A percentile compares a stretch with the other conserved stretches of the same genome.
Evolutionary conservation across 2,888 invertebrate genomes (phyloP).

Genomic region (Cryptus viduatorius): DNA sequence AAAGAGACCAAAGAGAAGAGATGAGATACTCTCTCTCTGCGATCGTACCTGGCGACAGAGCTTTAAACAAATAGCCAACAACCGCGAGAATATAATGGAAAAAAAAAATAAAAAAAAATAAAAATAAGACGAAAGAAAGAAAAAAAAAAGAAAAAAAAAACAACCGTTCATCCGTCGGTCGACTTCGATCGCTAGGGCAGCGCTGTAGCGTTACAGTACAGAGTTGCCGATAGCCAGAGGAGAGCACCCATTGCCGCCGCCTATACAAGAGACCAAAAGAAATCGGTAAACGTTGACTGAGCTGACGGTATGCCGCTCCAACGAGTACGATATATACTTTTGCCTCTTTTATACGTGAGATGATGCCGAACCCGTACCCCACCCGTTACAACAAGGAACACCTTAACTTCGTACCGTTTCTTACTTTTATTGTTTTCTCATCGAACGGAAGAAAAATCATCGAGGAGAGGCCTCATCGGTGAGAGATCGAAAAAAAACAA

Average conservation of each 20-base stretch:
- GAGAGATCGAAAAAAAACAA: slow-evolving; percentile 11
- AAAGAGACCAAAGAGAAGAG: slow-evolving; percentile 9
- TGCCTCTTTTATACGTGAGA: slow-evolving; percentile 49
- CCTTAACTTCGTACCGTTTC: neutral
- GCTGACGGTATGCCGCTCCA: slow-evolving; percentile 62
- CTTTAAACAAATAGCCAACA: slow-evolving; percentile 69
- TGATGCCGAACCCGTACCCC: neutral
- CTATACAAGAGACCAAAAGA: slow-evolving; percentile 45
- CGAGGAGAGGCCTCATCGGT: neutral
- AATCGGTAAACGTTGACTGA: slow-evolving; percentile 67
- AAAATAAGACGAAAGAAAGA: no score
- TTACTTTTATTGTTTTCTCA: neutral
- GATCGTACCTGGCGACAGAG: slow-evolving; percentile 68
- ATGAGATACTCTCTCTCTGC: slow-evolving; percentile 39
- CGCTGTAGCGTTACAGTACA: slow-evolving; percentile 12
- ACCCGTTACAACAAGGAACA: neutral
- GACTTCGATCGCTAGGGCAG: slow-evolving; percentile 39
- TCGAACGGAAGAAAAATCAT: neutral
- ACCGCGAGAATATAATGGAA: slow-evolving; percentile 64
- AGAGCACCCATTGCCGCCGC: slow-evolving; percentile 35
- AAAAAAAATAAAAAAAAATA: slow-evolving; percentile 5
- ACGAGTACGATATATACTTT: slow-evolving; percentile 53
- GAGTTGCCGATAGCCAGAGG: slow-evolving; percentile 24
- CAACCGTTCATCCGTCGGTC: slow-evolving; percentile 34
- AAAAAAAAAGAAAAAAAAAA: neutral